Evolutionary conservation across 2,888 invertebrate species (phyloP), one percentile per base, ranked within the genome.

Genomic region (Trissoscelio sp.): DNA sequence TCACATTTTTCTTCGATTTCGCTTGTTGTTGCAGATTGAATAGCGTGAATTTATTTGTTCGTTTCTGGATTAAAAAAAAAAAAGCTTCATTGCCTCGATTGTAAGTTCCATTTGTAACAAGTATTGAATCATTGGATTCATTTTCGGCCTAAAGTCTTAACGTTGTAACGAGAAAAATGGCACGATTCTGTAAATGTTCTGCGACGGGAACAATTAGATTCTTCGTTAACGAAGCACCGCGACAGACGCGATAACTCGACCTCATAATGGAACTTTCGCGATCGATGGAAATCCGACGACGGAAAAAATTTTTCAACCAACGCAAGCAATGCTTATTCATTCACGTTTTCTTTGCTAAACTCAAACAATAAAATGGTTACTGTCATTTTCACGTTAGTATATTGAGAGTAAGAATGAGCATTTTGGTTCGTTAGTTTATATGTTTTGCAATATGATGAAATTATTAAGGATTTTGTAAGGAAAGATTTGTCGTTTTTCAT

Each of bases 141-240:
- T 62, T 62, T 46, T 60, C 42, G 14, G 16, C 14, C 37, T 9
- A 14, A 42, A 60, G 16, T 24, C 60, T 44, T 60, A 44, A 24
- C 60, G 42, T 16, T 22, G 60, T 42, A 46, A 46, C 11, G 44
- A 31, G 16, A 46, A 62, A 62, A 31, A 62, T 44, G 46, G 28
- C 12, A 31, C 42, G 11, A 11, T 46, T 28, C 31, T 62, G 46
- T 62, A 58, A 39, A 39, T 12, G 39, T 39, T 39, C 12, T 11
- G 12, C 12, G 53, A 4, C 12, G 55, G 48, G 58, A 60, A 72
- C 60, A 72, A 72, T 58, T 72, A 72, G 72, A 51, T 28, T 20
- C 37, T 72, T 72, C 72, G 60, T 72, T 72, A 72, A 51, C 51
- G 72, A 72, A 72, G 60, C 44, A 24, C 24, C 34, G 48, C 48